Evolutionary conservation across 2,113 vertebrate species (phyloP).

Genomic region (Sisor rabdophorus): DNA sequence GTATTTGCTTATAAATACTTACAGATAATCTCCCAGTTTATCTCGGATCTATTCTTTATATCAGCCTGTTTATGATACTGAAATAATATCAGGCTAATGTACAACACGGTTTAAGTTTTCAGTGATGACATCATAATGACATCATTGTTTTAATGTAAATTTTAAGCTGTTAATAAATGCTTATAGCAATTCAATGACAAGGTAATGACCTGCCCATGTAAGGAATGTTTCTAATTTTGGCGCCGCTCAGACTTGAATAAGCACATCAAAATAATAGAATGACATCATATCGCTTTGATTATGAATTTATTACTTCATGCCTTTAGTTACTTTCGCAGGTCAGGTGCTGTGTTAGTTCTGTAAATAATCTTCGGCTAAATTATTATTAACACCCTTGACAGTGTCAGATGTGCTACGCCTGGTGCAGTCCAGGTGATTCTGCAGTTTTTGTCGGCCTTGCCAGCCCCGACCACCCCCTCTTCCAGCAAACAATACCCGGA

Average conservation of each 20-base stretch:
- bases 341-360: constrained; percentile 31
- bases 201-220: not conserved
- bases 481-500: constrained; percentile 32
- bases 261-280: too few relatives aligned
- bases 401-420: constrained; percentile 26
- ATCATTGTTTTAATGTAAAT: not conserved
- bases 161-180: not conserved
- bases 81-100: not conserved
- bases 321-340: too few relatives aligned
- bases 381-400: constrained; percentile 33
- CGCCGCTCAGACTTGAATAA: too few relatives aligned
- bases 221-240: too few relatives aligned
- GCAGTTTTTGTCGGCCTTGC: constrained; percentile 13
- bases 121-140: not conserved
- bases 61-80: not conserved
- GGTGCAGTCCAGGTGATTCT: constrained; percentile 41
- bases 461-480: too few relatives aligned
- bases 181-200: not conserved
- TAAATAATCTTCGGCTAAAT: constrained; percentile 40
- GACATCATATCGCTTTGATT: too few relatives aligned
- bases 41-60: too few relatives aligned
- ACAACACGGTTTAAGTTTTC: too few relatives aligned
- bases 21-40: too few relatives aligned
- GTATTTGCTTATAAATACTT: not conserved
- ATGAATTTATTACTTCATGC: too few relatives aligned